Conservation (phyloP, 2,888 invertebrate species). For the Rapana venosa region DNA sequence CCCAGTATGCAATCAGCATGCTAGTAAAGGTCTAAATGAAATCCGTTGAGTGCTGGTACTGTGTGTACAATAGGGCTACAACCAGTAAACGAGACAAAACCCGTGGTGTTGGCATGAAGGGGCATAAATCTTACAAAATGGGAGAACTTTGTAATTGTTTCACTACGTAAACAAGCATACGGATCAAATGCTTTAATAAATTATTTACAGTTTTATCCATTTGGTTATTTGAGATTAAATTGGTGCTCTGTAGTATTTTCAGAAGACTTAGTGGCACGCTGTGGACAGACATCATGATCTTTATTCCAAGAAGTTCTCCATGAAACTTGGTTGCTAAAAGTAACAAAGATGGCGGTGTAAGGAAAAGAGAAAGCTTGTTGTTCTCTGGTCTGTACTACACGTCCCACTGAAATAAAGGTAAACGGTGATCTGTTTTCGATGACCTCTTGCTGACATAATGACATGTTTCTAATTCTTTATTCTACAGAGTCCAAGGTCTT, state of each 20-base stretch:
- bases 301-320: conserved; percentile 34
- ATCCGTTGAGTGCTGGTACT: too few species aligned
- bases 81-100: too few species aligned
- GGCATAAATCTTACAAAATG: neutral
- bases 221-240: too few species aligned
- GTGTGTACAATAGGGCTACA: too few species aligned
- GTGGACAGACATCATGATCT: too few species aligned
- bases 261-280: too few species aligned
- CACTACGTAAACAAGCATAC: neutral
- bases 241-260: too few species aligned
- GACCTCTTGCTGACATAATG: neutral
- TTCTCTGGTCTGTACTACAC: neutral
- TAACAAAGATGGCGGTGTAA: conserved; percentile 48
- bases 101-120: too few species aligned
- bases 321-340: conserved; percentile 39
- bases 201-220: too few species aligned
- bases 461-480: neutral
- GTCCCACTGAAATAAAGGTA: neutral
- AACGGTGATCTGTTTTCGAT: neutral
- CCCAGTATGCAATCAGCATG: too few species aligned
- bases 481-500: neutral
- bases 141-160: neutral
- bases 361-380: neutral
- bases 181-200: too few species aligned
- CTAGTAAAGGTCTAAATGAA: too few species aligned